A percentile compares a stretch with the other conserved stretches of the same genome.
Conservation (phyloP, 2,113 vertebrate genomes). For the Zosterops borbonicus region DNA sequence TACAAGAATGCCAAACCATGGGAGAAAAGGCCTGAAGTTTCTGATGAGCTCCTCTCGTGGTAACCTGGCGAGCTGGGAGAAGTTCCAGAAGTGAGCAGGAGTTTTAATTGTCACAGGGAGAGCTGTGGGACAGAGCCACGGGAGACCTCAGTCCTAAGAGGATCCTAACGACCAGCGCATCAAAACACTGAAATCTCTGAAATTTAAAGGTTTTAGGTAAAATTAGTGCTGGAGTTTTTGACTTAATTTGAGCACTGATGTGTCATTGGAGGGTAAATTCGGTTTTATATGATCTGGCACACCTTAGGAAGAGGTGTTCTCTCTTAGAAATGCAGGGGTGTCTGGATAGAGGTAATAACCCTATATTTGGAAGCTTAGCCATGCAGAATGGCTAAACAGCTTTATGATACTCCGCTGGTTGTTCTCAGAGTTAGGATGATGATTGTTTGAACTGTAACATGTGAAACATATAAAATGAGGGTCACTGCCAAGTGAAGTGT, state of each 20-base stretch:
- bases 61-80: accelerated
- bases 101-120: accelerated
- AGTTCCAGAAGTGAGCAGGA: neutral
- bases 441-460: accelerated
- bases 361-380: neutral
- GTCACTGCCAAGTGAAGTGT: neutral
- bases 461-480: neutral
- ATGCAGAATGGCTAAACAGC: neutral
- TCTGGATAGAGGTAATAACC: too few species aligned
- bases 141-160: neutral
- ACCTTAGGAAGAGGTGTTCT: neutral
- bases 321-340: neutral
- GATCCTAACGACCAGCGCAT: accelerated
- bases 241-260: accelerated
- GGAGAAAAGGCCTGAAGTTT: neutral
- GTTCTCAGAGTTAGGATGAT: accelerated
- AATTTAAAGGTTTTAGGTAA: neutral
- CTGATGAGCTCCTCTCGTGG: neutral
- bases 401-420: neutral
- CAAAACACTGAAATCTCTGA: neutral
- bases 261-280: too few species aligned
- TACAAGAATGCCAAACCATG: too few species aligned
- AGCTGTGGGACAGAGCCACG: neutral
- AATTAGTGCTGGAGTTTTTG: neutral
- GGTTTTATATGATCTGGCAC: neutral